phyloP scores from a whole-genome alignment of 1,140 invertebrate genomes.

The Bombus soroeensis region DNA sequence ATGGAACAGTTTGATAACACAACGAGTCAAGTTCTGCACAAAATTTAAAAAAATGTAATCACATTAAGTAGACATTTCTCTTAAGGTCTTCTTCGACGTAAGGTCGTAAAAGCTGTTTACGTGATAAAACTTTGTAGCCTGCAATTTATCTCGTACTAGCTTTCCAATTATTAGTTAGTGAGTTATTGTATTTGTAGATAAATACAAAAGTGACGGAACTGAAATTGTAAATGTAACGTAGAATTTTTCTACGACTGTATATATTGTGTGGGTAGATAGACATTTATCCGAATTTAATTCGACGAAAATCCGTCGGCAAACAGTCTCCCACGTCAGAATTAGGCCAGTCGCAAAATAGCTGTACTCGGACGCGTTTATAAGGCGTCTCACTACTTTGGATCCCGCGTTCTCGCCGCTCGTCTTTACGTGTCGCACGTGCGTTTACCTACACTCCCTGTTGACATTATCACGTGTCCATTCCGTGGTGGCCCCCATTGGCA shows the following conservation, averaged over 20 bases:
- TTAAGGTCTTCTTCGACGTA: too few relatives aligned
- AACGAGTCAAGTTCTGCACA: neutral
- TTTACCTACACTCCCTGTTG: slow-evolving; percentile 13
- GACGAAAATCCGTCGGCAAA: neutral
- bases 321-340: slow-evolving; percentile 23
- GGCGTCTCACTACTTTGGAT: neutral
- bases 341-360: slow-evolving; percentile 44
- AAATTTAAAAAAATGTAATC: too few relatives aligned
- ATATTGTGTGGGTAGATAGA: too few relatives aligned
- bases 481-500: slow-evolving; percentile 32
- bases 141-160: neutral
- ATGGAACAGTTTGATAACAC: neutral
- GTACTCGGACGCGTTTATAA: slow-evolving; percentile 29
- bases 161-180: too few relatives aligned
- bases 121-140: too few relatives aligned
- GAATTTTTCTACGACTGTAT: too few relatives aligned
- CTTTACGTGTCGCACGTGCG: slow-evolving; percentile 36
- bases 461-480: slow-evolving; percentile 50
- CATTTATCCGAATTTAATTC: neutral
- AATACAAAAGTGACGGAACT: neutral
- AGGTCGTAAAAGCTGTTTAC: too few relatives aligned
- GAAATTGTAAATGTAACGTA: too few relatives aligned
- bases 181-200: neutral
- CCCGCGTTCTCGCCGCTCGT: neutral
- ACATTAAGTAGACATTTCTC: too few relatives aligned